phyloP scores from a whole-genome alignment of 2,797 vertebrate species.

The Lutjanus argentimaculatus region DNA sequence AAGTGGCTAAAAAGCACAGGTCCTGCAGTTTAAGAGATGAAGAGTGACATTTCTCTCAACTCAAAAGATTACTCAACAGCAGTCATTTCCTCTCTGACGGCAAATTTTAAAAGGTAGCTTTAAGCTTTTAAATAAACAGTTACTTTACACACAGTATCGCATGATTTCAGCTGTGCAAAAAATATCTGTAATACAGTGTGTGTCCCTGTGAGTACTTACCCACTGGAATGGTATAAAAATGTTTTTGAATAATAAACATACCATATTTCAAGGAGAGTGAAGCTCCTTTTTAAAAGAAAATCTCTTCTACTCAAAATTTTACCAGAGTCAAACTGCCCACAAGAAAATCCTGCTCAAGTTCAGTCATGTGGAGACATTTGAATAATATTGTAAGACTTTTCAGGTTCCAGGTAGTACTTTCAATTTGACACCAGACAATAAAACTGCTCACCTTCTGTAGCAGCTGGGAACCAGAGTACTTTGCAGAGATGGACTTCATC shows the following conservation, averaged over 20 bases:
- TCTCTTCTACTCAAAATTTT: constrained; percentile 3
- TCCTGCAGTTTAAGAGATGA: constrained; percentile 49
- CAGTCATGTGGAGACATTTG: constrained; percentile 1
- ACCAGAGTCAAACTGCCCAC: neutral
- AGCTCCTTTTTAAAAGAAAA: neutral
- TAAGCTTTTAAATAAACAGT: constrained; percentile 46
- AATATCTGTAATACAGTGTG: neutral
- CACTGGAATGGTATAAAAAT: neutral
- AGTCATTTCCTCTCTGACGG: constrained; percentile 32
- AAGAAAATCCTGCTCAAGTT: constrained; percentile 3
- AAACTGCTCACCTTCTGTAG: constrained; percentile 94
- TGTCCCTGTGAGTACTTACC: neutral
- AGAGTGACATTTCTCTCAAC: constrained; percentile 62
- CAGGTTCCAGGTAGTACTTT: neutral
- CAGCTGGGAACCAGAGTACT: constrained; percentile 98
- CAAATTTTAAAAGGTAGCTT: constrained; percentile 28
- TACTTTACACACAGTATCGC: neutral
- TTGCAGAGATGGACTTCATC: constrained; percentile 98
- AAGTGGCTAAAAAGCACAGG: constrained; percentile 66
- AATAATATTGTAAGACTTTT: neutral
- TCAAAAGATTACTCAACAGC: constrained; percentile 52
- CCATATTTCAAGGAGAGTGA: neutral
- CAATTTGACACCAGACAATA: constrained; percentile 3
- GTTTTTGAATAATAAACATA: neutral
- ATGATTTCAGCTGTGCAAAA: constrained; percentile 7